Percentiles rank a stretch among this genome's conserved stretches.
Conservation (phyloP, 2,113 vertebrate species). For the Limnothrissa miodon region DNA sequence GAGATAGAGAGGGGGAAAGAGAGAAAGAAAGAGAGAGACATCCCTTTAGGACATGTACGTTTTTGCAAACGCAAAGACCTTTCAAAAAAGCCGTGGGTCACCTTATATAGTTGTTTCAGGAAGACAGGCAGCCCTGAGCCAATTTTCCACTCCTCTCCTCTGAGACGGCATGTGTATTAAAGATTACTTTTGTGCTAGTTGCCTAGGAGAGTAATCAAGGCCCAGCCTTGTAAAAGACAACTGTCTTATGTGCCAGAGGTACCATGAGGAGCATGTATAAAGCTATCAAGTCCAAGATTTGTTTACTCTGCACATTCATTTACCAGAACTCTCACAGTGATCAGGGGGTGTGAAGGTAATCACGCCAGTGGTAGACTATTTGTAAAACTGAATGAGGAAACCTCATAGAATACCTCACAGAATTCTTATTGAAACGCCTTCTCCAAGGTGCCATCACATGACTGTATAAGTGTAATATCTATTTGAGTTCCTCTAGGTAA, state of each 20-base stretch:
- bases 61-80: conserved; percentile 48
- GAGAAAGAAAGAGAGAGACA: conserved; percentile 23
- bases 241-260: conserved; percentile 48
- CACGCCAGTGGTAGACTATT: neutral
- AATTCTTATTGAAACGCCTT: too few species aligned
- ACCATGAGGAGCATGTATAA: conserved; percentile 18
- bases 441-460: too few species aligned
- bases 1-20: neutral
- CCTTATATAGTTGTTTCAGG: conserved; percentile 59
- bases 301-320: neutral
- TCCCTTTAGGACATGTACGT: conserved; percentile 35
- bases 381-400: neutral
- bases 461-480: too few species aligned
- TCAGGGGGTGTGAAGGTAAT: neutral
- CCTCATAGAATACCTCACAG: neutral
- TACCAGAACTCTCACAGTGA: neutral
- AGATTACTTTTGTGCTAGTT: conserved; percentile 63
- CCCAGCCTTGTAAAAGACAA: conserved; percentile 55
- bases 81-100: conserved; percentile 60
- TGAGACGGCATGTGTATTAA: conserved; percentile 65
- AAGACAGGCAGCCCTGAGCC: conserved; percentile 47
- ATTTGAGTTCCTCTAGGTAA: too few species aligned
- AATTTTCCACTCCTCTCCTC: conserved; percentile 69
- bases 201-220: conserved; percentile 40
- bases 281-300: neutral